A percentile compares a stretch with the other conserved stretches of the same genome.
Evolutionary conservation across 2,888 invertebrate species (phyloP).

Genomic region (Trachelus tabidus): DNA sequence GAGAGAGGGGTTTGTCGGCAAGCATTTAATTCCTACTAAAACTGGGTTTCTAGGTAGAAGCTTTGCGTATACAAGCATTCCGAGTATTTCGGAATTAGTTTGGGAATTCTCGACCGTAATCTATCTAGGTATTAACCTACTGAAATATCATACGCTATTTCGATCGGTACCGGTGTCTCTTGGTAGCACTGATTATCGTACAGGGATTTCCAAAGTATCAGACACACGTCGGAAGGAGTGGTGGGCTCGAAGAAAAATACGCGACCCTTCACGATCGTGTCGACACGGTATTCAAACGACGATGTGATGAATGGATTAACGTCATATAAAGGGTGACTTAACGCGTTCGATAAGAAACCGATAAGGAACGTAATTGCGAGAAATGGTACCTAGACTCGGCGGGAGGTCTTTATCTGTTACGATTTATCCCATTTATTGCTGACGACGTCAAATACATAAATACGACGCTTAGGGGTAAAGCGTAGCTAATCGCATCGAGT

Average conservation of each 20-base stretch:
- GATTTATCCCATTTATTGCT: background rate
- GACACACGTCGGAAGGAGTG: background rate
- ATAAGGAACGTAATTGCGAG: conserved; percentile 47
- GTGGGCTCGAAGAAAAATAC: background rate
- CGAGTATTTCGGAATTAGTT: background rate
- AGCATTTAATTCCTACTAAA: conserved; percentile 17
- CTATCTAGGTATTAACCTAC: background rate
- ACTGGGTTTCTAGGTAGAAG: conserved; percentile 43
- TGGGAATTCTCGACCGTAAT: background rate
- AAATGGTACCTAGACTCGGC: conserved; percentile 32
- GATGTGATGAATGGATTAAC: conserved; percentile 39
- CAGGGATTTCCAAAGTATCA: background rate
- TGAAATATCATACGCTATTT: background rate
- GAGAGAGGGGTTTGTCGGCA: conserved; percentile 33
- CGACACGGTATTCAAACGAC: conserved; percentile 26
- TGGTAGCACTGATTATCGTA: background rate
- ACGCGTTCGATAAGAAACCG: conserved; percentile 40
- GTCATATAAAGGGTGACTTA: conserved; percentile 23
- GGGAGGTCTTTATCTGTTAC: conserved; percentile 43
- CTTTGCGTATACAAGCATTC: background rate
- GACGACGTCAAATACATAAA: background rate
- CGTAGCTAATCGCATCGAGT: conserved; percentile 42
- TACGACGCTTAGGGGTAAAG: conserved; percentile 43
- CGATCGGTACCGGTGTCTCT: background rate
- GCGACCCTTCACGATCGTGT: background rate